These are phyloP conservation scores for Hirtodrosophila histrioides DNA, from an alignment of 2,888 invertebrate species.

Conservation along the genomic window DNA sequence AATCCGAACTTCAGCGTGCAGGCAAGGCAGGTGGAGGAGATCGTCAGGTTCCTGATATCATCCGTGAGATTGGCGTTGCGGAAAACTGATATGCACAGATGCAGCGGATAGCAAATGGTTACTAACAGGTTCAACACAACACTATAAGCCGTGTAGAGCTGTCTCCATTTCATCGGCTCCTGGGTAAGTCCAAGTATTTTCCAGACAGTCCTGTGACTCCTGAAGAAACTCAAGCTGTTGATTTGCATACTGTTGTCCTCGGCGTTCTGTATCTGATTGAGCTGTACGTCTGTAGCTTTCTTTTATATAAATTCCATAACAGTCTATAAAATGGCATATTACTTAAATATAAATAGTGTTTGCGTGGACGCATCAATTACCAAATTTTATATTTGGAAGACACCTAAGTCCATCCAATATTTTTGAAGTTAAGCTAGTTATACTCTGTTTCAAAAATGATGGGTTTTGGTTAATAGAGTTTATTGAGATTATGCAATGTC, in stretches of 20 bases:
- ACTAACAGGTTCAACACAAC: slow-evolving; percentile 37
- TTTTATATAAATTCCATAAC: slow-evolving; percentile 4
- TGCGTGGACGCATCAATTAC: slow-evolving; percentile 10
- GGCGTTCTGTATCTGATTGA: background rate
- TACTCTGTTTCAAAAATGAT: too few relatives aligned
- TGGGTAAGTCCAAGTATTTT: slow-evolving; percentile 49
- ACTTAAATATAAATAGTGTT: slow-evolving; percentile 11
- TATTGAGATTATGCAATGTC: too few relatives aligned
- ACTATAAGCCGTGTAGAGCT: slow-evolving; percentile 18
- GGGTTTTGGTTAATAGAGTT: too few relatives aligned
- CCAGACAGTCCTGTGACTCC: slow-evolving; percentile 65
- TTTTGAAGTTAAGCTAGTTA: too few relatives aligned
- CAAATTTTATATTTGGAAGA: too few relatives aligned
- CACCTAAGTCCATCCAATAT: too few relatives aligned
- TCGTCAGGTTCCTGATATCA: slow-evolving; percentile 65
- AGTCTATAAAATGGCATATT: background rate
- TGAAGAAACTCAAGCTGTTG: slow-evolving; percentile 57
- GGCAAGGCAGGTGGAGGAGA: slow-evolving; percentile 48
- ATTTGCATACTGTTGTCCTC: slow-evolving; percentile 22
- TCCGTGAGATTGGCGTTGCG: slow-evolving; percentile 51
- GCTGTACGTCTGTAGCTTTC: background rate
- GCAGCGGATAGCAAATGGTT: slow-evolving; percentile 72
- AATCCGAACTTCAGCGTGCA: slow-evolving; percentile 60
- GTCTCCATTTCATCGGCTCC: slow-evolving; percentile 11
- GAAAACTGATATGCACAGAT: slow-evolving; percentile 61